These are phyloP conservation scores for Megaceryle maxima DNA, from an alignment of 2,113 vertebrate genomes.

Conservation along the genomic window DNA sequence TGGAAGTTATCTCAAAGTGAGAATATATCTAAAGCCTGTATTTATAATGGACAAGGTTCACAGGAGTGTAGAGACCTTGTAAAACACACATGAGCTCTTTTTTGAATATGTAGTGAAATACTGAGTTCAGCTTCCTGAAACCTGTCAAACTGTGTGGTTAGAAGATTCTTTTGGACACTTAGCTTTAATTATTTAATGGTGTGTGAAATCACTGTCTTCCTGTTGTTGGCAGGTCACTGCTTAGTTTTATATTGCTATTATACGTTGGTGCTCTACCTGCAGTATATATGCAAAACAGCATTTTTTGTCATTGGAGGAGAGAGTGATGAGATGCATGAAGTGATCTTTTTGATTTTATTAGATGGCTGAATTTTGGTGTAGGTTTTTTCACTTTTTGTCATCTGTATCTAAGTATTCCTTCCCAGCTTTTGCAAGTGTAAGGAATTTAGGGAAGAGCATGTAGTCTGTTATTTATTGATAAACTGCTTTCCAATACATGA, in stretches of 20 bases:
- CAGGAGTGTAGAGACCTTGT: constrained; percentile 50
- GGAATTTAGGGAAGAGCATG: not conserved
- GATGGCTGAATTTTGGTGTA: not conserved
- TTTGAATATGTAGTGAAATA: constrained; percentile 30
- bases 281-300: accelerated
- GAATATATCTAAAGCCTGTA: constrained; percentile 68
- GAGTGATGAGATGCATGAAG: not conserved
- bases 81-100: constrained; percentile 25
- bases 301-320: not conserved
- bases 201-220: not conserved
- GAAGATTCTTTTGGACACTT: not conserved
- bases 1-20: constrained; percentile 76
- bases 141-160: not conserved
- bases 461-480: not conserved
- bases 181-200: constrained; percentile 25
- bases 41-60: constrained; percentile 73
- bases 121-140: not conserved
- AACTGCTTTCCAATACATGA: not conserved
- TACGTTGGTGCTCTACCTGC: not conserved
- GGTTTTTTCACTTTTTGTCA: not conserved
- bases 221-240: not conserved
- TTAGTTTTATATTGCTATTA: not conserved
- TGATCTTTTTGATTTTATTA: not conserved
- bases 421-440: not conserved
- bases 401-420: not conserved